A percentile compares a stretch with the other conserved stretches of the same genome.
These are phyloP conservation scores for Nemotelus nigrinus DNA, from an alignment of 2,888 invertebrate genomes.

Conservation along the genomic window DNA sequence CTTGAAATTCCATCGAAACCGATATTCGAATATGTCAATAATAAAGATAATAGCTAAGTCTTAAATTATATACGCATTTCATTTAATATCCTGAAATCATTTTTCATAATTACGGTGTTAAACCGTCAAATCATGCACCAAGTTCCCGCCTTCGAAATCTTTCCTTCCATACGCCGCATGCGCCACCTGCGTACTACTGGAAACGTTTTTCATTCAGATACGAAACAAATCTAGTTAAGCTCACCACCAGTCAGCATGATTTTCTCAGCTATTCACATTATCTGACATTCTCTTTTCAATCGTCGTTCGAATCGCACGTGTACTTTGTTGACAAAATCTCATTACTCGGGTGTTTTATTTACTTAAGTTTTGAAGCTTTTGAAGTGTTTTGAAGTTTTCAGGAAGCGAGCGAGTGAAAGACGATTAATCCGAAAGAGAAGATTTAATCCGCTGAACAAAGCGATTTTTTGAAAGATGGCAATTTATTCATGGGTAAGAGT, in stretches of 20 bases:
- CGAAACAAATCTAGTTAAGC: neutral
- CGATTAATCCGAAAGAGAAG: neutral
- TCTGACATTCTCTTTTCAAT: slow-evolving; percentile 8
- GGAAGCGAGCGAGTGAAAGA: neutral
- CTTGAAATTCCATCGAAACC: too few species aligned
- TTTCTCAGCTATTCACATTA: neutral
- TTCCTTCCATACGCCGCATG: slow-evolving; percentile 22
- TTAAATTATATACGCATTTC: too few species aligned
- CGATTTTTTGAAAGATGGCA: slow-evolving; percentile 10
- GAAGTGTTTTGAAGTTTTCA: neutral
- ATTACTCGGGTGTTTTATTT: neutral
- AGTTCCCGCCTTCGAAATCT: neutral
- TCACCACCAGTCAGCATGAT: neutral
- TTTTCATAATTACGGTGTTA: too few species aligned
- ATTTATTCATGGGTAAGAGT: slow-evolving; percentile 28
- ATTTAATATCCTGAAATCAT: too few species aligned
- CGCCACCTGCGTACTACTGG: slow-evolving; percentile 14
- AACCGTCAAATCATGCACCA: neutral
- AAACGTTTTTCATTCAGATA: neutral
- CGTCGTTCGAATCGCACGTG: slow-evolving; percentile 10
- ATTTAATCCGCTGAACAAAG: neutral
- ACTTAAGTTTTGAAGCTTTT: neutral
- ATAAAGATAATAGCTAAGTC: too few species aligned
- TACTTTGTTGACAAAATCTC: neutral
- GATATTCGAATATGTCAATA: too few species aligned